Conservation (phyloP, 1,140 invertebrate species). For the Dinothrombium tinctorium region DNA sequence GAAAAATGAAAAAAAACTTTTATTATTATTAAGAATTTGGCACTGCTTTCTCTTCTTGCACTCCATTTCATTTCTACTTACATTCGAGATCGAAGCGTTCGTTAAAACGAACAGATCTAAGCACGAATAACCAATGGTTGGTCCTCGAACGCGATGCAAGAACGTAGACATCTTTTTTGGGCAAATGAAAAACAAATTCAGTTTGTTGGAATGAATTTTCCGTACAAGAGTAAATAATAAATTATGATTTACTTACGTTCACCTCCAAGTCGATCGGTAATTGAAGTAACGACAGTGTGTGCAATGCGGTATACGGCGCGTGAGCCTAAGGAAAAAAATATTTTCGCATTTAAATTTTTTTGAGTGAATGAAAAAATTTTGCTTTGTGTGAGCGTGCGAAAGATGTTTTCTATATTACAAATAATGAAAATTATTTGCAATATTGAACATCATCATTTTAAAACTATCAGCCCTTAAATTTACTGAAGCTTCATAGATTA, state of each 20-base stretch:
- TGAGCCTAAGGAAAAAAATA: constrained; percentile 10
- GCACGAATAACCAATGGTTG: constrained; percentile 14
- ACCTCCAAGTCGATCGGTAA: constrained; percentile 13
- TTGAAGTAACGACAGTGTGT: constrained; percentile 13
- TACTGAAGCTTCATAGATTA: no score
- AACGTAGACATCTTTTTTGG: constrained; percentile 14
- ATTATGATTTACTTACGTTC: constrained; percentile 10
- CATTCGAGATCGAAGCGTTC: constrained; percentile 13
- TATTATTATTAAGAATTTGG: no score
- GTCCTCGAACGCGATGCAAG: constrained; percentile 13
- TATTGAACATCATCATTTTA: no score
- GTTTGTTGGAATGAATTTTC: neutral
- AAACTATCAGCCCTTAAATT: no score
- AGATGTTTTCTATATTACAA: no score
- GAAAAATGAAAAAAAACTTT: no score
- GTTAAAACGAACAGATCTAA: constrained; percentile 13
- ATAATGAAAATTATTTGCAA: no score
- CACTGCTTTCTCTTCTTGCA: no score
- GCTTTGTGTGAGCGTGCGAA: no score
- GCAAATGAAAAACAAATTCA: no score
- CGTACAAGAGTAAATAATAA: neutral
- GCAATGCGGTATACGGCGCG: constrained; percentile 13
- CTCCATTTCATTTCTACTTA: constrained; percentile 10
- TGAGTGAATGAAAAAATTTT: no score
- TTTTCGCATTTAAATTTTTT: no score